These are phyloP conservation scores for Apodemus speciosus DNA, from an alignment of 2,113 vertebrate genomes.

Conservation along the genomic window DNA sequence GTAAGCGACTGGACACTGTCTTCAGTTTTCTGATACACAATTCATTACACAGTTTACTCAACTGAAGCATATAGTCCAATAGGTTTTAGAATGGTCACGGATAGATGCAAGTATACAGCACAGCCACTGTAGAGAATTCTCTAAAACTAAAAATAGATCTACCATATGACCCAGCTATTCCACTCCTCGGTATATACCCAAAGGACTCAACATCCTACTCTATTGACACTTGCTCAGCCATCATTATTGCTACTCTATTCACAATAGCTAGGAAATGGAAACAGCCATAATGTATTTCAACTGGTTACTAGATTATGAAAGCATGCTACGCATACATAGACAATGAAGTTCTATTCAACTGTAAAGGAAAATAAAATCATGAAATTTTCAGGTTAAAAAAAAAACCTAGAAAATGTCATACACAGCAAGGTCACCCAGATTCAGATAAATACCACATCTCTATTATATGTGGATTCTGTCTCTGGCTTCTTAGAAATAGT, in stretches of 20 bases:
- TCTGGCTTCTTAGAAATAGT: not conserved
- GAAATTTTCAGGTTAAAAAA: not conserved
- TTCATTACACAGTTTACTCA: not conserved
- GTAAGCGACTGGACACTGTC: not conserved
- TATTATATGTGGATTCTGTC: not conserved
- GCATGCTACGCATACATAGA: not conserved
- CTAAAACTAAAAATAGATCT: not conserved
- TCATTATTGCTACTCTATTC: not conserved
- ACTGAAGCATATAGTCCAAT: not conserved
- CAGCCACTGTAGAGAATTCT: not conserved
- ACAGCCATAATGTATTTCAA: not conserved
- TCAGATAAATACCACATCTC: not conserved
- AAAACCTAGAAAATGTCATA: not conserved
- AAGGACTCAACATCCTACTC: not conserved
- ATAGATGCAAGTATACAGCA: not conserved
- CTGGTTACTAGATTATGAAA: not conserved
- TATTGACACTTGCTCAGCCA: not conserved
- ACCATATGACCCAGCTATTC: not conserved
- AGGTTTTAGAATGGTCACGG: not conserved
- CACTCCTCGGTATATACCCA: not conserved
- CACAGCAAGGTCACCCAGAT: not conserved
- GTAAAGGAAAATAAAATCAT: not conserved
- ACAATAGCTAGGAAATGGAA: not conserved
- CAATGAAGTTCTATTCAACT: not conserved
- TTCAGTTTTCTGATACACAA: not conserved